phyloP scores from a whole-genome alignment of 2,113 vertebrate species.

The Fulmarus glacialis region DNA sequence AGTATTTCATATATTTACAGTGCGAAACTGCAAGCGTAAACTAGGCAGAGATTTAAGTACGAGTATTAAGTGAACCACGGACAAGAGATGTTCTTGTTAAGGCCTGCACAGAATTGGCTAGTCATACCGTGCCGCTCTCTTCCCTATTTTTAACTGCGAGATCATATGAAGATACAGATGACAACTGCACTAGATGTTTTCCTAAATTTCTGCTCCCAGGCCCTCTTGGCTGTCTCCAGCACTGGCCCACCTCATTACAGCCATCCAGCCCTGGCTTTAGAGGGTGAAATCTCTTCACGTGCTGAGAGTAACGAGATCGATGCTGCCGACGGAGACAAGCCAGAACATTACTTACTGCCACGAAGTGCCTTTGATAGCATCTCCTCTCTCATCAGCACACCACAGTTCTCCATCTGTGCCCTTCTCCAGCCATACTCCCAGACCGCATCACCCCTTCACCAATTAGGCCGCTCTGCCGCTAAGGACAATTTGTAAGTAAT shows the following conservation, averaged over 20 bases:
- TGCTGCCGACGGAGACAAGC: not conserved
- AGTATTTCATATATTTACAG: not conserved
- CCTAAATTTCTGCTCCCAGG: not conserved
- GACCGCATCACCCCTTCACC: not conserved
- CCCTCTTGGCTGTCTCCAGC: not conserved
- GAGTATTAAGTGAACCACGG: not conserved
- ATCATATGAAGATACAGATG: not conserved
- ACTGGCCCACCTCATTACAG: not conserved
- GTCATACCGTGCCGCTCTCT: not conserved
- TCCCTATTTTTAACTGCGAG: not conserved
- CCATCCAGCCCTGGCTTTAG: not conserved
- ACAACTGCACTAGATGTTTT: not conserved
- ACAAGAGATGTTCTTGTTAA: conserved; percentile 15
- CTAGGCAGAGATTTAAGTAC: not conserved
- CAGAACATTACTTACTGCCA: not conserved
- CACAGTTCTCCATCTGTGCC: not conserved
- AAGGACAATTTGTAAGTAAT: conserved; percentile 15
- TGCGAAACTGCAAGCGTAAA: not conserved
- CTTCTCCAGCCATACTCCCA: not conserved
- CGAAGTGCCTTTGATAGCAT: conserved; percentile 4
- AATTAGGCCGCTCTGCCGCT: not conserved
- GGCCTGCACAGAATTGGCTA: conserved; percentile 4
- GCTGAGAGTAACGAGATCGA: not conserved
- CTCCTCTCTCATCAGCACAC: not conserved
- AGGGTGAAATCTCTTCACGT: not conserved